A percentile compares a stretch with the other conserved stretches of the same genome.
These are phyloP conservation scores for Aporophyla nigra DNA, from an alignment of 2,888 invertebrate genomes.

Conservation along the genomic window DNA sequence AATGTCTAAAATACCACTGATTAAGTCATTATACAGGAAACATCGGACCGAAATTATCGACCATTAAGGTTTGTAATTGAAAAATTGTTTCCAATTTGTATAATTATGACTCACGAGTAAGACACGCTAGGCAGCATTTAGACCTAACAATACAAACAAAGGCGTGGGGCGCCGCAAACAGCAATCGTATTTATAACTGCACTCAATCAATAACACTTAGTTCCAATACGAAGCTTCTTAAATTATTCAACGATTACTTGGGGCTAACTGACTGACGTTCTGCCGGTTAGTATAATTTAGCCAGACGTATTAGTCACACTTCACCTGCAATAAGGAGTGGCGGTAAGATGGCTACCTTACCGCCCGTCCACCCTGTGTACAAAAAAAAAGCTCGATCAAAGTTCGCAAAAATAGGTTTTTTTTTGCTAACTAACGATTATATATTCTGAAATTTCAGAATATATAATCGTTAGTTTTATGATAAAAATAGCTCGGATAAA, in stretches of 20 bases:
- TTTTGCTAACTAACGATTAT: too few species aligned
- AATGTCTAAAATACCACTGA: neutral
- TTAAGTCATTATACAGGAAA: neutral
- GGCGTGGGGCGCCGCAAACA: neutral
- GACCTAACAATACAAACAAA: neutral
- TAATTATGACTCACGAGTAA: neutral
- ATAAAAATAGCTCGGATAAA: too few species aligned
- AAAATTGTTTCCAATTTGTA: constrained; percentile 1
- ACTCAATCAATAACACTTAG: constrained; percentile 33
- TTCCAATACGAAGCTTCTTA: neutral
- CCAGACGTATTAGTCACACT: neutral
- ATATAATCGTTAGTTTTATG: too few species aligned
- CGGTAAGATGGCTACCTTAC: too few species aligned
- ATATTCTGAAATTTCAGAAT: too few species aligned
- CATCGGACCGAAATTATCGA: neutral
- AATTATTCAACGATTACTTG: constrained; percentile 32
- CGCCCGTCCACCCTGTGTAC: too few species aligned
- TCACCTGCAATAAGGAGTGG: neutral
- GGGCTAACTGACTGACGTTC: neutral
- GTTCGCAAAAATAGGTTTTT: too few species aligned
- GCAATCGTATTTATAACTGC: neutral
- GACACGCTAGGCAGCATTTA: neutral
- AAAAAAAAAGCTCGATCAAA: too few species aligned
- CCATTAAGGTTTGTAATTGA: neutral
- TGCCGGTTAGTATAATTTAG: neutral